phyloP scores from a whole-genome alignment of 1,140 invertebrate species.

The Charaxes varanes region DNA sequence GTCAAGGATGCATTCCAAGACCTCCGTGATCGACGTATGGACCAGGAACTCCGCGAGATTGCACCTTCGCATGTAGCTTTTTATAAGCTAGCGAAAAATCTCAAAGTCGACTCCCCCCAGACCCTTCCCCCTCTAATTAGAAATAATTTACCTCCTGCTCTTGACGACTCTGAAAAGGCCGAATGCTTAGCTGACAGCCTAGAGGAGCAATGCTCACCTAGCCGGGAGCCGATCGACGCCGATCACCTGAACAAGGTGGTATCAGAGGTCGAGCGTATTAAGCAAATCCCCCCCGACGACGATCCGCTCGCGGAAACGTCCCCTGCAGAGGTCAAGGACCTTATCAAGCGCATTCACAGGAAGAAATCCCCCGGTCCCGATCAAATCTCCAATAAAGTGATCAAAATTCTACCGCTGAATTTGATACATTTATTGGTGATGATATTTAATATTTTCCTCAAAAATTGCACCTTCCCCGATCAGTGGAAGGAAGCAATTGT shows the following conservation, averaged over 20 bases:
- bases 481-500: constrained; percentile 7
- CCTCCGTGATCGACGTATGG: background rate
- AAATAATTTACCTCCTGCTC: background rate
- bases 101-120: background rate
- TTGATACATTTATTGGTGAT: background rate
- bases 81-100: background rate
- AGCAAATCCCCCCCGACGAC: background rate
- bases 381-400: background rate
- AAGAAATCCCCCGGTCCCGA: constrained; percentile 2
- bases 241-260: too few species aligned
- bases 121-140: background rate
- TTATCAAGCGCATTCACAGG: background rate
- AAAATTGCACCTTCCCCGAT: constrained; percentile 2
- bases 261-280: background rate
- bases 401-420: background rate
- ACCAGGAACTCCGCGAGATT: background rate
- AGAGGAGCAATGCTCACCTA: background rate
- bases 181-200: background rate
- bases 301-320: background rate
- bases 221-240: background rate
- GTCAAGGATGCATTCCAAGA: background rate
- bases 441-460: constrained; percentile 5
- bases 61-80: background rate
- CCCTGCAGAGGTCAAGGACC: too few species aligned
- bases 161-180: background rate